Base-by-base conservation (phyloP, 2,797 vertebrate species). In the Limnodromus scolopaceus region DNA sequence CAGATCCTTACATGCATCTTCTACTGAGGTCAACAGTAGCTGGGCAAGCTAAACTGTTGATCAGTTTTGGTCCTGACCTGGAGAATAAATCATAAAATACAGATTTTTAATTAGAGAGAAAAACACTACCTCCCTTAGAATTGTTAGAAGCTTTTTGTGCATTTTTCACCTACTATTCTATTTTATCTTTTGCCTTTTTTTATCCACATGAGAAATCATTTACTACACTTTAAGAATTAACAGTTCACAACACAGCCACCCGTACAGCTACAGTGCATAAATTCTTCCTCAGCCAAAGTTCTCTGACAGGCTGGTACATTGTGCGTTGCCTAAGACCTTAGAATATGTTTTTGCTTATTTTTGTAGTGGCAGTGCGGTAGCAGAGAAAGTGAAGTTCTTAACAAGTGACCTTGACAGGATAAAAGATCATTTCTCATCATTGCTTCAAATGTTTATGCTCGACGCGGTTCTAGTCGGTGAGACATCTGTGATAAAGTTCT, bases 401-500 rank as follows among this genome's bases (percentile, higher is more conserved):
- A 96, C 96, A 97, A 97, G 97, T 78, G 96, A 97, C 96, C 90
- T 97, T 93, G 92, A 97, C 85, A 80, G 92, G 92, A 97, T 96
- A 85, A 97, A 93, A 90, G 84, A 91, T 91, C 48, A 89, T 97
- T 95, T 96, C 89, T 92, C 91, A 94, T 92, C 94, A 92, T 91
- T 24, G 76, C 92, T 96, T 95, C 79, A 91, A 95, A 91, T 91
- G 84, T 98, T 99, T 98, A 99, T 95, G 99, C 98, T 96, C 99
- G 98, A 60, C 99, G 99, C 49, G 99, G 99, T 97, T 99, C 99
- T 70, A 99, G 98, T 85, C 98, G 98, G 84, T 99, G 99, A 92
- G 99, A 99, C 97, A 99, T 99, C 98, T 99, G 99, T 57, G 99
- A 99, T 93, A 99, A 98, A 87, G 98, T 99, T 98, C 99, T 99